Evolutionary conservation across 2,797 vertebrate genomes (phyloP), one percentile per base, ranked within the genome.

Genomic region (Sebastes trivittatus): DNA sequence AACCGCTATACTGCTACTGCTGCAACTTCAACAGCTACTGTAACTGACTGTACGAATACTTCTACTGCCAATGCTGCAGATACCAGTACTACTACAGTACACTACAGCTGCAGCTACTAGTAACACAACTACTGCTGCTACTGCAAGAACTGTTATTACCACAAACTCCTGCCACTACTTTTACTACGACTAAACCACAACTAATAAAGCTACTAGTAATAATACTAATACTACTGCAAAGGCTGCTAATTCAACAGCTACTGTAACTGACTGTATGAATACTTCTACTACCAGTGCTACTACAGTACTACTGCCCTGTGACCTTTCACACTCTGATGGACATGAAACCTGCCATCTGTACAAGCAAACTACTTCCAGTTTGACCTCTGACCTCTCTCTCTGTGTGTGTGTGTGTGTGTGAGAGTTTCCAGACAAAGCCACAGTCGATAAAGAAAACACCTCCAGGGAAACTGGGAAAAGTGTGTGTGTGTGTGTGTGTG

Each of bases 401-500:
- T 77, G 8, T 72, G 61, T 55, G 23, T 55, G 25, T 55, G 25
- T 58, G 34, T 23, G 23, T 25, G 23, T 25, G 25, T 3, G 25
- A 58, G 72, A 27, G 46, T 73, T 64, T 83, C 59, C 67, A 81
- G 70, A 78, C 54, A 27, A 23, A 70, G 49, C 30, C 63, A n/a
- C 70, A 55, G 85, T 80, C 66, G n/a, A 75, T 85, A 71, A 75
- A 80, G 79, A 46, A 72, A 83, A 87, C 80, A 69, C 67, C 82
- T 70, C 63, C 66, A 56, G 72, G 60, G 72, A 74, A 75, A 72
- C 66, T 34, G 63, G 64, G 54, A 22, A 56, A 42, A 25, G 34
- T 34, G 34, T 34, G 34, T 34, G 67, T 70, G 38, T 42, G 38
- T 32, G 38, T 69, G 71, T 62, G 71, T 36, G 61, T 36, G 75